phyloP scores from a whole-genome alignment of 2,113 vertebrate species.

The Aleadryas rufinucha region DNA sequence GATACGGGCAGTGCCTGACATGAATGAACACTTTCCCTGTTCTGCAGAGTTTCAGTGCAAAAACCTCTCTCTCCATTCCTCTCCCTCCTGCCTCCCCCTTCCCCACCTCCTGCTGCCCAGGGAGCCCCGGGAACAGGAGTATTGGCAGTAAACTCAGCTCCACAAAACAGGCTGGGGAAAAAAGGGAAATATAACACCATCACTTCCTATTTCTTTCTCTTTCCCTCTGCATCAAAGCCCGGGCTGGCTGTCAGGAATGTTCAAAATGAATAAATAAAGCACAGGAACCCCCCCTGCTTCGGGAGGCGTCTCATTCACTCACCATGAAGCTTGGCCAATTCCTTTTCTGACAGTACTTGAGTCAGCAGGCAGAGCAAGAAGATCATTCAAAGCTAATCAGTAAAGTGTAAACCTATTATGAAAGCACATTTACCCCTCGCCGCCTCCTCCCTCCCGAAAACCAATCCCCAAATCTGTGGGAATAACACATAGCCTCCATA shows the following conservation, averaged over 20 bases:
- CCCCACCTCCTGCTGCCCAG: neutral
- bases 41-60: neutral
- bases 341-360: constrained; percentile 11
- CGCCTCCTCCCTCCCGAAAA: constrained; percentile 1
- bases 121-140: neutral
- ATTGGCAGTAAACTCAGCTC: constrained; percentile 21
- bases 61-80: constrained; percentile 13
- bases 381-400: constrained; percentile 60
- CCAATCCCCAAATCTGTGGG: constrained; percentile 16
- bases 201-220: constrained; percentile 29
- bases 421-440: constrained; percentile 40
- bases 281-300: neutral
- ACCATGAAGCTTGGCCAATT: constrained; percentile 9
- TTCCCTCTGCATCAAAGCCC: constrained; percentile 10
- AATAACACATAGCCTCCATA: neutral
- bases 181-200: neutral
- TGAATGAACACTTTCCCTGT: neutral
- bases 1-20: neutral
- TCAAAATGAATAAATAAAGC: constrained; percentile 19
- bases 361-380: constrained; percentile 51
- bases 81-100: neutral
- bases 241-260: constrained; percentile 25
- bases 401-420: constrained; percentile 56
- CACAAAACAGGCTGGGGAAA: constrained; percentile 10
- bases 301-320: constrained; percentile 29